Evolutionary conservation across 2,797 vertebrate genomes (phyloP).

Genomic region (Australoheros facetus): DNA sequence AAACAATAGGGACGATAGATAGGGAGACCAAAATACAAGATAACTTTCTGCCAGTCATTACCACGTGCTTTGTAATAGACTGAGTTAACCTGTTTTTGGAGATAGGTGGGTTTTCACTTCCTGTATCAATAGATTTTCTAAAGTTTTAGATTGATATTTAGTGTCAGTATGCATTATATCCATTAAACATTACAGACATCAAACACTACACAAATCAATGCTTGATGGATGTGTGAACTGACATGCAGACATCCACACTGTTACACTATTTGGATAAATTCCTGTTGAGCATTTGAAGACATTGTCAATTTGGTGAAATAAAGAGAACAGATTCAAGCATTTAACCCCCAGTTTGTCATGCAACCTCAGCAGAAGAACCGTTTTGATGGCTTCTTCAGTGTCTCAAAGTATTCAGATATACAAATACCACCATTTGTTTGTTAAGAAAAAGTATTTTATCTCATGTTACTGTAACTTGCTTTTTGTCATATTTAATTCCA

Average conservation of each 20-base stretch:
- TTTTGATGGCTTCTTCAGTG: accelerated
- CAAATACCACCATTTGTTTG: background rate
- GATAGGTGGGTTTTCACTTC: too few species aligned
- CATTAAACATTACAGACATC: background rate
- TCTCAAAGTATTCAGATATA: accelerated
- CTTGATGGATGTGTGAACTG: background rate
- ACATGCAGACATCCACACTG: background rate
- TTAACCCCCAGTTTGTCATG: background rate
- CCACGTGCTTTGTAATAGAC: background rate
- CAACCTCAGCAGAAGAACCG: background rate
- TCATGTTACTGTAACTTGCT: background rate
- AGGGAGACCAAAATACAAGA: too few species aligned
- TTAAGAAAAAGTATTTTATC: too few species aligned
- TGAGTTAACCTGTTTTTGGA: background rate
- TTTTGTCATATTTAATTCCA: background rate
- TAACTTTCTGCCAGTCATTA: too few species aligned
- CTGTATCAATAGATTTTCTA: too few species aligned
- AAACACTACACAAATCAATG: background rate
- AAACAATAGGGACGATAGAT: too few species aligned
- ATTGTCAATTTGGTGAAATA: background rate
- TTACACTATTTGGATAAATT: background rate
- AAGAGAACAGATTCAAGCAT: too few species aligned
- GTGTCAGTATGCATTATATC: background rate
- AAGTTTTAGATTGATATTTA: background rate
- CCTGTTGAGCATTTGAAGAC: background rate